Conservation (phyloP, 2,113 vertebrate species). For the Pipa parva region DNA sequence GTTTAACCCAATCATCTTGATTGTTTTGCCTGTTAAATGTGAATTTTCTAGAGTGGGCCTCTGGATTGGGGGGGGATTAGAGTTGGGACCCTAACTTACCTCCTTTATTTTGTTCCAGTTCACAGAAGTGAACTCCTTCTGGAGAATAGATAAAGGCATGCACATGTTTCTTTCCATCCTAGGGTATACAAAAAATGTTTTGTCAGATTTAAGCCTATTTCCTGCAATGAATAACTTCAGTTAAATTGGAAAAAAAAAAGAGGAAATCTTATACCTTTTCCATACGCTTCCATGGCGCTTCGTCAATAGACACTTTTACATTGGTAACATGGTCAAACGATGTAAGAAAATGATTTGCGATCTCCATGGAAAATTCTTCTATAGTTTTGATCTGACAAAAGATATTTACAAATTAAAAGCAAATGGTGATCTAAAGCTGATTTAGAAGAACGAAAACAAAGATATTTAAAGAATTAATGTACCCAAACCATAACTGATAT, state of each 20-base stretch:
- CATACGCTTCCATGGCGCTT: conserved; percentile 78
- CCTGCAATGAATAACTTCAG: not conserved
- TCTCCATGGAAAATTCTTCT: conserved; percentile 78
- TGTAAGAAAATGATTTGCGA: conserved; percentile 79
- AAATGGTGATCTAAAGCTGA: too few relatives aligned
- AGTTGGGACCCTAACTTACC: conserved; percentile 57
- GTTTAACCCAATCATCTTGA: too few relatives aligned
- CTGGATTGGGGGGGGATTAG: too few relatives aligned
- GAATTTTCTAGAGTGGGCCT: too few relatives aligned
- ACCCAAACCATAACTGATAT: too few relatives aligned
- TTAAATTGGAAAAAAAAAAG: not conserved
- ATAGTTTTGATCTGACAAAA: conserved; percentile 67
- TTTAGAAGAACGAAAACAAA: too few relatives aligned
- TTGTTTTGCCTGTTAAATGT: too few relatives aligned
- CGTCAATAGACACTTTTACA: conserved; percentile 71
- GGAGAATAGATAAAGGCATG: conserved; percentile 77
- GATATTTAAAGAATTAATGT: too few relatives aligned
- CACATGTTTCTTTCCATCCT: conserved; percentile 71
- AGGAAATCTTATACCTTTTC: conserved; percentile 67
- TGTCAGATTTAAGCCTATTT: too few relatives aligned
- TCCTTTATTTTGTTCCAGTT: conserved; percentile 70
- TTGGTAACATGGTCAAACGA: conserved; percentile 74
- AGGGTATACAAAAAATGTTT: conserved; percentile 33
- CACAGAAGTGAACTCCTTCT: conserved; percentile 74
- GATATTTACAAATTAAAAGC: conserved; percentile 32